Evolutionary conservation across 2,797 vertebrate species (phyloP), one percentile per base, ranked within the genome.

Genomic region (Corythornis leucogaster): DNA sequence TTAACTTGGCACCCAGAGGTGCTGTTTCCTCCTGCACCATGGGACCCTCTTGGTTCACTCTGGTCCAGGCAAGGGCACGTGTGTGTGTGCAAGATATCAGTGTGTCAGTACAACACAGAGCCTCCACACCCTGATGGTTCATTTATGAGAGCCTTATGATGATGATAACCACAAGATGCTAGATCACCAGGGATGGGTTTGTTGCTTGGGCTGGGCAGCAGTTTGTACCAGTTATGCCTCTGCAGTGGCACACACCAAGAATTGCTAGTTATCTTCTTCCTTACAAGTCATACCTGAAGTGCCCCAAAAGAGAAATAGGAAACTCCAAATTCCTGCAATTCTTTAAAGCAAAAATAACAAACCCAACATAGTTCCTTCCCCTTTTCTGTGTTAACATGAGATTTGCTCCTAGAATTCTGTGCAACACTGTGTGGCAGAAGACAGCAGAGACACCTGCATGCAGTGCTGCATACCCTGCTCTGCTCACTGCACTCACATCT

Each of bases 81-180:
- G 38, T 40, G 38, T 15, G 38, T 40, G 38, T 40, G 38, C 38
- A 40, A 40, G 38, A 40, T 40, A 40, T 40, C 38, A 40, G 38
- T 40, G 38, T 15, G 8, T 80, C 51, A 87, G 38, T 7, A 24
- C 38, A 45, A 58, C 15, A 80, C 79, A 80, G 64, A 94, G 58
- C 64, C 62, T 77, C 33, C 70, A 7, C 15, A 24, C 45, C 69
- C 7, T 35, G 78, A 57, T 57, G 66, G 22, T 85, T 75, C 48
- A 95, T 90, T 93, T 30, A 80, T 28, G 54, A 87, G n/a, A 42
- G n/a, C 19, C 61, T 28, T 38, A 8, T 33, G 84, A 43, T 92
- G 71, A 70, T 28, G 24, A 55, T 26, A 35, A 62, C 62, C 57
- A 40, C 2, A 51, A 85, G 61, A 61, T 75, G 50, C 22, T 57